Evolutionary conservation across 1,140 invertebrate genomes (phyloP).

Genomic region (Portunus trituberculatus): DNA sequence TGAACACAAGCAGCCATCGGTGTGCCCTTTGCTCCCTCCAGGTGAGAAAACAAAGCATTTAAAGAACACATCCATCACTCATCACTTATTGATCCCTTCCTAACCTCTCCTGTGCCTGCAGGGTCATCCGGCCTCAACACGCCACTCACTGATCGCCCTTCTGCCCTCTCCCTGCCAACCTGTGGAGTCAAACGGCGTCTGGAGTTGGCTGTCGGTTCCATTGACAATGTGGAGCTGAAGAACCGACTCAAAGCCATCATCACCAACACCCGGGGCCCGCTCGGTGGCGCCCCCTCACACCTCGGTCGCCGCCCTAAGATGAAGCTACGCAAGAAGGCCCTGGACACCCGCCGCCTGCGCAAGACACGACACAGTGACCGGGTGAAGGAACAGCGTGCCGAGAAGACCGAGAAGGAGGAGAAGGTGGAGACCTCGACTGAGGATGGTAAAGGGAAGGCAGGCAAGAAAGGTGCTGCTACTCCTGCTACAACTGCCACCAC

Average conservation of each 20-base stretch:
- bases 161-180: not conserved
- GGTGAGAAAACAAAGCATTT: no score
- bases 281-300: not conserved
- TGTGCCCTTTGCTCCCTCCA: no score
- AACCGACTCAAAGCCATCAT: slow-evolving; percentile 76
- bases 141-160: slow-evolving; percentile 46
- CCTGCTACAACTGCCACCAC: no score
- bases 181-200: slow-evolving; percentile 72
- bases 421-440: not conserved
- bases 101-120: slow-evolving; percentile 28
- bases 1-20: no score
- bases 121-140: slow-evolving; percentile 70
- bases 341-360: slow-evolving; percentile 47
- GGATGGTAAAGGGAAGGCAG: not conserved
- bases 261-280: slow-evolving; percentile 13
- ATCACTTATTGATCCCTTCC: not conserved
- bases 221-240: slow-evolving; percentile 73
- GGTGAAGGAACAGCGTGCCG: slow-evolving; percentile 38
- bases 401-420: slow-evolving; percentile 33
- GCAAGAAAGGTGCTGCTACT: not conserved
- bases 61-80: no score
- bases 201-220: slow-evolving; percentile 69
- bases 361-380: slow-evolving; percentile 66
- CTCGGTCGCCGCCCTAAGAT: slow-evolving; percentile 46
- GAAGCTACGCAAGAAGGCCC: slow-evolving; percentile 66